phyloP scores from a whole-genome alignment of 2,113 vertebrate genomes.

The Engystomops pustulosus region DNA sequence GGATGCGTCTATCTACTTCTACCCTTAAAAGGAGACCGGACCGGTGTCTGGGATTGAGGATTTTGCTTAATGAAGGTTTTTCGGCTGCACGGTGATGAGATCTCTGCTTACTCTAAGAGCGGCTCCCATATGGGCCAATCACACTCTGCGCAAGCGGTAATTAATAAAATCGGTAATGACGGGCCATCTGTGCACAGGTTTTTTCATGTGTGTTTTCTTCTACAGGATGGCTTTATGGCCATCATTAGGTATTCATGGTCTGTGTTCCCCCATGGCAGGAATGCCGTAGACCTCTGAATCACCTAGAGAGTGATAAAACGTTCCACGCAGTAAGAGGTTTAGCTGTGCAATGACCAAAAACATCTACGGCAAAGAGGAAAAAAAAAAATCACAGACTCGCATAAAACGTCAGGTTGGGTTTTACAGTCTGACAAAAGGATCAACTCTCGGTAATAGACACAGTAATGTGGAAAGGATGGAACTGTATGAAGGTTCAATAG shows the following conservation, averaged over 20 bases:
- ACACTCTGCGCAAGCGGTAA: constrained; percentile 44
- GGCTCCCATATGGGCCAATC: constrained; percentile 53
- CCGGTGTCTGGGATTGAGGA: constrained; percentile 17
- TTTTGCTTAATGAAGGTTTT: constrained; percentile 30
- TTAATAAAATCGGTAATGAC: constrained; percentile 66
- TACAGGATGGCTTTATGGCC: constrained; percentile 29
- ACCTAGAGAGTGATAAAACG: constrained; percentile 56
- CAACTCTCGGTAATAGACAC: background rate
- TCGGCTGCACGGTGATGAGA: constrained; percentile 49
- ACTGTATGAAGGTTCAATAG: background rate
- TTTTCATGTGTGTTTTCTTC: fast-evolving
- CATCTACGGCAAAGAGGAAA: background rate
- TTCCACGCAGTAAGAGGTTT: constrained; percentile 2
- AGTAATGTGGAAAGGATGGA: background rate
- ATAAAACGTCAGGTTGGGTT: constrained; percentile 8
- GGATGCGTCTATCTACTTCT: background rate
- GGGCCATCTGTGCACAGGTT: constrained; percentile 62
- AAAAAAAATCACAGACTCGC: background rate
- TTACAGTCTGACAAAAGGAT: constrained; percentile 5
- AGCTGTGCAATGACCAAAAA: constrained; percentile 23
- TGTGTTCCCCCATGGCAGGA: constrained; percentile 40
- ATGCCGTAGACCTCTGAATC: constrained; percentile 2
- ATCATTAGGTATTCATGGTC: constrained; percentile 63
- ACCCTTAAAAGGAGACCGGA: too few species aligned
- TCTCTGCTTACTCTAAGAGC: constrained; percentile 20